Percentiles rank a stretch among this genome's conserved stretches.
These are phyloP conservation scores for Sclerurus mexicanus DNA, from an alignment of 2,113 vertebrate genomes.

Conservation along the genomic window DNA sequence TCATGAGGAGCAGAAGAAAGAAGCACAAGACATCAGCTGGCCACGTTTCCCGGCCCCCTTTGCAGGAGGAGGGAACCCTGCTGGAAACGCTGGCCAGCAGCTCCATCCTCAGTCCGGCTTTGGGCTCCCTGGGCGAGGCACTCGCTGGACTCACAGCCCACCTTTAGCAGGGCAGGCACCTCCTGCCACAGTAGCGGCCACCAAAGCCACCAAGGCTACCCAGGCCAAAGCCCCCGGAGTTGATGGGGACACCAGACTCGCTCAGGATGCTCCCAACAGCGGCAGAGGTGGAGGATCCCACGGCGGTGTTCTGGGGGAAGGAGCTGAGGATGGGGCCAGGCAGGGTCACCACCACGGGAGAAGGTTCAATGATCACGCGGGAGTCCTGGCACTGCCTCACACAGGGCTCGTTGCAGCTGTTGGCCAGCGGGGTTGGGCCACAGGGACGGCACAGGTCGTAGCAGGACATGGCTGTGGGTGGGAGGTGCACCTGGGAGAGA, in stretches of 20 bases:
- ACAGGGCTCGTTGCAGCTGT: slow-evolving; percentile 23
- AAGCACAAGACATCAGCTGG: not conserved
- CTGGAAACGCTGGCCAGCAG: not conserved
- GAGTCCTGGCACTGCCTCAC: slow-evolving; percentile 41
- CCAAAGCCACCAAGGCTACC: not conserved
- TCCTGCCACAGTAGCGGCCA: not conserved
- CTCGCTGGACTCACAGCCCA: not conserved
- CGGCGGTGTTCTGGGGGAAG: not conserved
- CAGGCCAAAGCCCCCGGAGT: not conserved
- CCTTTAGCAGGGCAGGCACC: not conserved
- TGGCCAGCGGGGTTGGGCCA: not conserved
- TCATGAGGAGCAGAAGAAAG: too few relatives aligned
- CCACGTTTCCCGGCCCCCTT: too few relatives aligned
- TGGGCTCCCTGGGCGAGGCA: not conserved
- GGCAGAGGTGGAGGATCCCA: not conserved
- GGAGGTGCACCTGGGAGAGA: not conserved
- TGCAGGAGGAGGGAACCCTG: too few relatives aligned
- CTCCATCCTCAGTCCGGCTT: not conserved
- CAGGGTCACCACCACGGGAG: slow-evolving; percentile 6
- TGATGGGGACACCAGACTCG: not conserved
- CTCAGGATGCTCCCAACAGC: not conserved
- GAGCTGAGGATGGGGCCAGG: slow-evolving; percentile 40
- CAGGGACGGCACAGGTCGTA: not conserved
- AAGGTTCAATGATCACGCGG: too few relatives aligned
- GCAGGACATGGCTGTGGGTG: not conserved